Evolutionary conservation across 2,797 vertebrate species (phyloP).

Genomic region (Spatula clypeata): DNA sequence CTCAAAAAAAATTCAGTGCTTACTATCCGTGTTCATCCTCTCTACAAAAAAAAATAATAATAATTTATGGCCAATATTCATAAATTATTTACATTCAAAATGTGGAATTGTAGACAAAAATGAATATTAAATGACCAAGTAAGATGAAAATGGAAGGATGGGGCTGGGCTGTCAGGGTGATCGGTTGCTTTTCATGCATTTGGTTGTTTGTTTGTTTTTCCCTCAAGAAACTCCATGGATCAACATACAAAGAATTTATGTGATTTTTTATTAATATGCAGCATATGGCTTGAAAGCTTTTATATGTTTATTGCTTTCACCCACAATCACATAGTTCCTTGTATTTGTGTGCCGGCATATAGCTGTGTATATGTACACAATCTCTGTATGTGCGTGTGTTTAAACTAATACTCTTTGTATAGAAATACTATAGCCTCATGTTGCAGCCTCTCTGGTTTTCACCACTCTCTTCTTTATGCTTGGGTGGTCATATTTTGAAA

Average conservation of each 20-base stretch:
- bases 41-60: background rate
- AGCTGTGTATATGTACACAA: background rate
- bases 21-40: background rate
- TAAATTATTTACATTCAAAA: conserved; percentile 46
- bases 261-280: conserved; percentile 56
- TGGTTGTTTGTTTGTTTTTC: conserved; percentile 61
- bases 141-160: conserved; percentile 38
- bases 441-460: conserved; percentile 57
- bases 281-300: conserved; percentile 35
- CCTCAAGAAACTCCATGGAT: conserved; percentile 43
- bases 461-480: conserved; percentile 83
- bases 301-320: background rate
- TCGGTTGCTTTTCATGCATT: conserved; percentile 19
- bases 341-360: background rate
- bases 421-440: conserved; percentile 43
- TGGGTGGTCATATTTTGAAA: conserved; percentile 89
- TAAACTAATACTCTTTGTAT: conserved; percentile 61
- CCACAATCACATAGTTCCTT: background rate
- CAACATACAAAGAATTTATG: conserved; percentile 22
- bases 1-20: background rate
- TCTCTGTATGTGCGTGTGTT: conserved; percentile 31
- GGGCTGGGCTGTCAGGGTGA: background rate
- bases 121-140: conserved; percentile 22
- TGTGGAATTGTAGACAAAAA: conserved; percentile 44
- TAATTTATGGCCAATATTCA: conserved; percentile 14